Conservation (phyloP, 2,113 vertebrate species). For the Takifugu bimaculatus region DNA sequence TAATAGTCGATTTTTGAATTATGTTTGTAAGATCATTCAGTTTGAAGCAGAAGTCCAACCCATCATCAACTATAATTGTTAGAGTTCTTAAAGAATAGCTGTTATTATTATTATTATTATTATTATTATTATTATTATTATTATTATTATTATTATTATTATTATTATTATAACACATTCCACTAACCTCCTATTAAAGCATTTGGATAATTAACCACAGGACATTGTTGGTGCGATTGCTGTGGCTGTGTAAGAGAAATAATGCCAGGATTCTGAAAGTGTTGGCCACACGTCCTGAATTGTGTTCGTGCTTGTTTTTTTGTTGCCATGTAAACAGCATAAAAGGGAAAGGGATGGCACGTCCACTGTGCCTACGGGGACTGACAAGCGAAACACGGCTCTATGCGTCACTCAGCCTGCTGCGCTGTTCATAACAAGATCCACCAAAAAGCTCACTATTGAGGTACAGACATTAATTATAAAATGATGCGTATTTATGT, state of each 20-base stretch:
- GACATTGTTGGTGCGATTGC: background rate
- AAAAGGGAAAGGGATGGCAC: background rate
- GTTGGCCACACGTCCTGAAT: background rate
- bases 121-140: too few species aligned
- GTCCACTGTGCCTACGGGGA: background rate
- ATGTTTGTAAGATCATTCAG: constrained; percentile 11
- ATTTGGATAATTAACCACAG: too few species aligned
- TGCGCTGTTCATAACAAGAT: background rate
- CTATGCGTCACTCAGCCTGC: background rate
- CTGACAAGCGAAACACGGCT: background rate
- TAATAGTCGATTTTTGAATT: constrained; percentile 33
- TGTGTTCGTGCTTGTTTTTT: background rate
- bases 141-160: too few species aligned
- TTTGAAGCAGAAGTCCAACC: background rate
- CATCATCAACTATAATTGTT: too few species aligned
- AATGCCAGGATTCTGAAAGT: background rate
- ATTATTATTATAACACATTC: too few species aligned
- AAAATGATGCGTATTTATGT: background rate
- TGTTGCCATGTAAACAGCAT: background rate
- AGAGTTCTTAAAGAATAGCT: too few species aligned
- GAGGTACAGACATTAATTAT: background rate
- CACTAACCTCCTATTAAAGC: too few species aligned
- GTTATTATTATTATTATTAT: too few species aligned
- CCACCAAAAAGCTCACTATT: background rate
- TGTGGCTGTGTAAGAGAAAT: background rate